Conservation (phyloP, 2,797 vertebrate genomes). For the Chaunax sp. region DNA sequence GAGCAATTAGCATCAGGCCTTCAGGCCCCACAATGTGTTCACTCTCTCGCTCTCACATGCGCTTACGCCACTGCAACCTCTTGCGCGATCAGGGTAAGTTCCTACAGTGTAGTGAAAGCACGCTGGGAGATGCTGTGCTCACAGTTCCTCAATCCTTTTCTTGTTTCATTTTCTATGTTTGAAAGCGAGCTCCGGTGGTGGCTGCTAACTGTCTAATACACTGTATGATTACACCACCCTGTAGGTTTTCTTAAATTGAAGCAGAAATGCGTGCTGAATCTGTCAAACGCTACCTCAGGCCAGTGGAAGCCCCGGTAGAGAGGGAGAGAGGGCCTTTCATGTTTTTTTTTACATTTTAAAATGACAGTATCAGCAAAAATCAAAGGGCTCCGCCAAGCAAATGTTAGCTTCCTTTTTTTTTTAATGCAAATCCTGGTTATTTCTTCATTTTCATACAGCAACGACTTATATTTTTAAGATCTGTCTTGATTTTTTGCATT, state of each 20-base stretch:
- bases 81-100: conserved; percentile 52
- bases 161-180: conserved; percentile 41
- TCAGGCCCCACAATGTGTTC: conserved; percentile 77
- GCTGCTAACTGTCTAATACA: conserved; percentile 9
- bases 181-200: conserved; percentile 12
- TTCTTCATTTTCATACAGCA: too few species aligned
- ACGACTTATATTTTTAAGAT: neutral
- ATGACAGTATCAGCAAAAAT: too few species aligned
- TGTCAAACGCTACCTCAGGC: too few species aligned
- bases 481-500: too few species aligned
- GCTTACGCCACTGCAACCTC: conserved; percentile 50
- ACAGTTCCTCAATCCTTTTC: conserved; percentile 61
- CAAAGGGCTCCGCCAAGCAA: too few species aligned
- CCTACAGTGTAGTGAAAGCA: conserved; percentile 63
- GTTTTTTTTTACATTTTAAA: too few species aligned
- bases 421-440: too few species aligned
- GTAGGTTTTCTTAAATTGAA: neutral
- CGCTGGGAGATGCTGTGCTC: conserved; percentile 44
- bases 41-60: conserved; percentile 66
- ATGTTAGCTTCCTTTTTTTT: too few species aligned
- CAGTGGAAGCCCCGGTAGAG: neutral
- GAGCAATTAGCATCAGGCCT: conserved; percentile 83
- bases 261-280: too few species aligned
- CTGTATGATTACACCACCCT: conserved; percentile 26
- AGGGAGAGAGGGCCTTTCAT: too few species aligned